Base-by-base conservation (phyloP, 1,140 invertebrate species). In the Berghia stephanieae region DNA sequence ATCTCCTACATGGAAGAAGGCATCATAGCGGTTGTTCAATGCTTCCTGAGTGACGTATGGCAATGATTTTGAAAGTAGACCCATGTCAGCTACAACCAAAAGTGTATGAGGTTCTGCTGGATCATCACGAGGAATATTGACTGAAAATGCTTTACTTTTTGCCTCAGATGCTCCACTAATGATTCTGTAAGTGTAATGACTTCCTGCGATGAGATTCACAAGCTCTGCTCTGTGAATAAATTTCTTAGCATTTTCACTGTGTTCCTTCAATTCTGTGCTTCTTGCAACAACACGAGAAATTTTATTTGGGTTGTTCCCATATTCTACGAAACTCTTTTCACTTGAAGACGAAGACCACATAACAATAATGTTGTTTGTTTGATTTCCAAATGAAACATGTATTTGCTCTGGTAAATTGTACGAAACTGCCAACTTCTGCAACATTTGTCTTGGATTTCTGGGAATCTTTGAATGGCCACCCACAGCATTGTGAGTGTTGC, bases 1-100 rank as follows among this genome's bases (percentile, higher is more conserved):
- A 75, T 90, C 89, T 13, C 89, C 96, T 76, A 97, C 94, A 90
- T 98, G 96, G 74, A 98, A 91, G 63, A 96, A 93, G 76, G 94
- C 92, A 90, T 97, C 94, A 88, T 96, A 97, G 78, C 92, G 87
- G 18, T 92, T 94, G 46, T 91, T 90, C 84, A 95, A 92, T 0
- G 94, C 93, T 85, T 98, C 96, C 79, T 94, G 91, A 86, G 96
- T 94, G 31, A 98, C 86, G 77, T 93, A 92, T 0, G 92, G 91
- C 55, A 97, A 90, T 24, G 94, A 94, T 52, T 87, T 84, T n/a
- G 95, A 94, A 90, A 95, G 95, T 83, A 93, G 95, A 0, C 96
- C 96, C 93, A 97, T 93, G 87, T 97, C 96, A 0, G 95, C 96
- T 85, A 94, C 96, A 78, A 98, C 93, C 57, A 95, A 95, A 49